Evolutionary conservation across 53 echinoderm and acorn worm genomes (phyloP).

Genomic region (Stichopus horrens): DNA sequence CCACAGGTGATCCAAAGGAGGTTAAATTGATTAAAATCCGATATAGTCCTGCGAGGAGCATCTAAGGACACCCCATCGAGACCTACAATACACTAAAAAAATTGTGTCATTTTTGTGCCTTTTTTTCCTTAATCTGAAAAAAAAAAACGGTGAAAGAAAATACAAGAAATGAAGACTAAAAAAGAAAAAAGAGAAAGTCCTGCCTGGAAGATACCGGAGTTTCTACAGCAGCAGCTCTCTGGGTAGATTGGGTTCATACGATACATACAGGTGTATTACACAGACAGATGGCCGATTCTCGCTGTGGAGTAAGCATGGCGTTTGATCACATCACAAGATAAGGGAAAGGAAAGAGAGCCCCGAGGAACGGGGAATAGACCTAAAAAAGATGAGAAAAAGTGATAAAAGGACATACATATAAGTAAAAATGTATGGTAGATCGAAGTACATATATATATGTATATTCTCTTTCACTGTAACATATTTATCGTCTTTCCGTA

Average conservation of each 20-base stretch:
- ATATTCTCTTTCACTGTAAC: neutral
- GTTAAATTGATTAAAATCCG: constrained; percentile 26
- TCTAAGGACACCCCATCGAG: constrained; percentile 26
- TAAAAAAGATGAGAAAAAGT: too few species aligned
- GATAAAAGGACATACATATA: too few species aligned
- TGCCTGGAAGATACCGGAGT: too few species aligned
- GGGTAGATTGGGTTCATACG: too few species aligned
- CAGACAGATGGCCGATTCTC: neutral
- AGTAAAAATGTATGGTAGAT: too few species aligned
- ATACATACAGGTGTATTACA: too few species aligned
- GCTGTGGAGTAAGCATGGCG: neutral
- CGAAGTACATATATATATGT: neutral
- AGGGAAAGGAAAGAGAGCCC: neutral
- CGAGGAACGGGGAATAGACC: neutral
- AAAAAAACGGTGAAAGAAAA: too few species aligned
- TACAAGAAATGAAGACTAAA: too few species aligned
- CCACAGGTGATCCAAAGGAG: constrained; percentile 12
- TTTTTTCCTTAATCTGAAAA: neutral
- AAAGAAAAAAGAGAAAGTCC: too few species aligned
- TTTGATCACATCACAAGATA: neutral
- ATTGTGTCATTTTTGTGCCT: constrained; percentile 21
- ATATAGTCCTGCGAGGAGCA: constrained; percentile 4
- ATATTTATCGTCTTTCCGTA: neutral
- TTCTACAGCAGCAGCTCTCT: too few species aligned
- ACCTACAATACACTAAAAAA: neutral